Base-by-base conservation (phyloP, 2,797 vertebrate genomes). In the Chaunax sp. region DNA sequence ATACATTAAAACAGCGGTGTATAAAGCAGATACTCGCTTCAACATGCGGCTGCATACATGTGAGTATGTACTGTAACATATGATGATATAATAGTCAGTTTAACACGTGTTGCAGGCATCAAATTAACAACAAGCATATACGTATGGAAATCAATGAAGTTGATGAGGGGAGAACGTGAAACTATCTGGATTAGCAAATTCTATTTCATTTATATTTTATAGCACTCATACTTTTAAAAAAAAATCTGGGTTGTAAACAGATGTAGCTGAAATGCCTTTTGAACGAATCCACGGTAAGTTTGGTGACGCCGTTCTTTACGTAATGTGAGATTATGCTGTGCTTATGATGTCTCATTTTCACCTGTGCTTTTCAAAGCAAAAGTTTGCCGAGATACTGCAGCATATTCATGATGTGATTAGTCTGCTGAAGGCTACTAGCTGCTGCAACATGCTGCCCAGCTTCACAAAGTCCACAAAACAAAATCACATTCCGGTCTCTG, bases 401-500 rank as follows among this genome's bases (percentile, higher is more conserved):
- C 15, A 30, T 40, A 46, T 35, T 50, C 10, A 14, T 37, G 9
- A 55, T 60, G 37, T 15, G 12, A 54, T 70, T 68, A 74, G 64
- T 19, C 30, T 35, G 33, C 35, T 10, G 19, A 44, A 18, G 46
- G 71, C 66, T 28, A 47, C 56, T 25, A 30, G 28, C 28, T 52
- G 72, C 64, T 43, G 59, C 56, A 44, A 56, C 78, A 81, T 80
- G 82, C 82, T 64, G 79, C 66, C 64, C 51, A 63, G 40, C 72
- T 23, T 19, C 43, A 33, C 59, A 68, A 74, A 60, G 20, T 20
- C 19, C n/a, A 33, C 59, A 28, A 26, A 33, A 54, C 45, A n/a
- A 25, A 54, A 50, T 75, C 50, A 26, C 23, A 60, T 23, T 18
- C 14, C 35, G n/a, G 8, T 1, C 33, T 52, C 3, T 58, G 5